Evolutionary conservation across 1,140 invertebrate species (phyloP).

Genomic region (Macrobrachium rosenbergii): DNA sequence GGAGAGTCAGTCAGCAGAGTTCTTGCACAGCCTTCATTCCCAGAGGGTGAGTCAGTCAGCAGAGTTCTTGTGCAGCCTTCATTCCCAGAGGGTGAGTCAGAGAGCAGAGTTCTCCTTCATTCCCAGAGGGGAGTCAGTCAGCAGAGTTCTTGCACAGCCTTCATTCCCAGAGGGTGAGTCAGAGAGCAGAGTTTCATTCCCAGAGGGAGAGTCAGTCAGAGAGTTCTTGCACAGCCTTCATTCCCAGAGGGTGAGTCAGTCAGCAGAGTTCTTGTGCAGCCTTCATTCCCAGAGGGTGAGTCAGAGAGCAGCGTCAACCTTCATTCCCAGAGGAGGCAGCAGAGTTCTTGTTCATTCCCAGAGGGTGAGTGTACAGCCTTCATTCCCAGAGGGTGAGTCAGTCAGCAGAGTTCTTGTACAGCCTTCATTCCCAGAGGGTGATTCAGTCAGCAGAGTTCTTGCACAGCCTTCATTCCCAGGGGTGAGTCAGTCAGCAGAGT

Average conservation of each 20-base stretch:
- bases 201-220: too few relatives aligned
- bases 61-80: neutral
- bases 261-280: too few relatives aligned
- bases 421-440: constrained; percentile 30
- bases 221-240: constrained; percentile 17
- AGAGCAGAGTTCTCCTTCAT: neutral
- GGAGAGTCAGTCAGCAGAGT: neutral
- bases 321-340: neutral
- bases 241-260: constrained; percentile 18
- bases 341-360: constrained; percentile 18
- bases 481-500: too few relatives aligned
- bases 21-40: constrained; percentile 21
- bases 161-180: constrained; percentile 18
- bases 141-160: constrained; percentile 17
- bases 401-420: constrained; percentile 21
- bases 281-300: constrained; percentile 9
- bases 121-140: neutral
- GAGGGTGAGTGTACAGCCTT: constrained; percentile 23
- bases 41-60: constrained; percentile 16
- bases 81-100: neutral
- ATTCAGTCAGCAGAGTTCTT: constrained; percentile 4
- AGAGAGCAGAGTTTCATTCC: too few relatives aligned
- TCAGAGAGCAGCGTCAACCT: neutral
- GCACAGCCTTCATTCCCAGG: constrained; percentile 4
- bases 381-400: constrained; percentile 23